phyloP scores from a whole-genome alignment of 64 coral and sea anemone species.

The Montipora cactus region DNA sequence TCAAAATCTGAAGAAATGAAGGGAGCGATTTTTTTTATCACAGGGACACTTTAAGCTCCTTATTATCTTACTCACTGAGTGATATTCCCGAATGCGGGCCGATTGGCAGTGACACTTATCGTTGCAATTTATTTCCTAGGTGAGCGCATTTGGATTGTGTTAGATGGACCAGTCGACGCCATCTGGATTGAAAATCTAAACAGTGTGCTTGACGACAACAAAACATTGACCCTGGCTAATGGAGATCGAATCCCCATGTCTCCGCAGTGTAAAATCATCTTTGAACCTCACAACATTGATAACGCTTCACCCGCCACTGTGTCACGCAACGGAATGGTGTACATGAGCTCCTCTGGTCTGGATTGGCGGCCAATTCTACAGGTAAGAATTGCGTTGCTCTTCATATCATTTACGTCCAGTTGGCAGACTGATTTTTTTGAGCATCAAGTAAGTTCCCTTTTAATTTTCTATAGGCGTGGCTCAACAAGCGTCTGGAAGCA shows the following conservation, averaged over 20 bases:
- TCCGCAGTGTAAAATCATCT: constrained; percentile 97
- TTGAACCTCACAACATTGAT: constrained; percentile 98
- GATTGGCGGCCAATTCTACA: constrained; percentile 96
- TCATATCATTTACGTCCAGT: not conserved
- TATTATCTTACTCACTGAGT: too few relatives aligned
- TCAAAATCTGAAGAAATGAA: too few relatives aligned
- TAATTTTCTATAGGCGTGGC: constrained; percentile 77
- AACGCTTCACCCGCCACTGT: constrained; percentile 97
- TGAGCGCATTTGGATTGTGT: constrained; percentile 94
- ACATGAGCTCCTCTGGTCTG: constrained; percentile 99
- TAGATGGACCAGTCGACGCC: constrained; percentile 94
- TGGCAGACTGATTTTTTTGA: too few relatives aligned
- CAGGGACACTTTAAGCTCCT: too few relatives aligned
- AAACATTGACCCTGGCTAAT: constrained; percentile 94
- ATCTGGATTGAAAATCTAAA: constrained; percentile 99
- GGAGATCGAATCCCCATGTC: constrained; percentile 98
- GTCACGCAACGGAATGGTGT: constrained; percentile 99
- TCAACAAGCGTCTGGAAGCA: constrained; percentile 85
- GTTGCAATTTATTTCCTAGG: constrained; percentile 7
- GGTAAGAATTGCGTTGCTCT: constrained; percentile 38
- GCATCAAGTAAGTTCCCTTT: not conserved
- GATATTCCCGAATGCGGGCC: not conserved
- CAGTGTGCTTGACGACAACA: constrained; percentile 96
- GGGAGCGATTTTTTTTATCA: too few relatives aligned
- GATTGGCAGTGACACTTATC: not conserved